Conservation (phyloP, 1,140 invertebrate genomes). For the Ceratina australensis region DNA sequence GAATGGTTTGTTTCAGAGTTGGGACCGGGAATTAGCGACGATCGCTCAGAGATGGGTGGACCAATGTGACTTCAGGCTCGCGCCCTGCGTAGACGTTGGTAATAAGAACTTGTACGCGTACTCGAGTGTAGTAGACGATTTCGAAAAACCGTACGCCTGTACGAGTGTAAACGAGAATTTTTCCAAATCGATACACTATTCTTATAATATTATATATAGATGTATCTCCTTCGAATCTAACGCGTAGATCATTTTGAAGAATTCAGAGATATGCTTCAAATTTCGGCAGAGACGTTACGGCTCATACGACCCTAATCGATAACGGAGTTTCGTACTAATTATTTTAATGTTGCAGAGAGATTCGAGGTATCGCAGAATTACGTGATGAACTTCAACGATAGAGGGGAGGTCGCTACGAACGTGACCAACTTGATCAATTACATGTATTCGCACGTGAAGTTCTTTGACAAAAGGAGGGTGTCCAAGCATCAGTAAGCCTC, state of each 20-base stretch:
- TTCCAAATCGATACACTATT: too few relatives aligned
- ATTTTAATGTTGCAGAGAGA: neutral
- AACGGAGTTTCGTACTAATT: neutral
- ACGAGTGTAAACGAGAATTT: too few relatives aligned
- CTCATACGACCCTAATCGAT: too few relatives aligned
- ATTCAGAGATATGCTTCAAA: too few relatives aligned
- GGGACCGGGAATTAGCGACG: conserved; percentile 54
- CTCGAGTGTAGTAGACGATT: too few relatives aligned
- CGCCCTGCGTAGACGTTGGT: neutral
- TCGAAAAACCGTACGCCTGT: too few relatives aligned
- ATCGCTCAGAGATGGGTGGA: conserved; percentile 62
- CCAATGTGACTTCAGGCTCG: neutral
- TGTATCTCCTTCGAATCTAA: too few relatives aligned
- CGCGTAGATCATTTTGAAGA: too few relatives aligned
- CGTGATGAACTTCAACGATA: too few relatives aligned
- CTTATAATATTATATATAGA: too few relatives aligned
- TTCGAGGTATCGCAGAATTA: neutral
- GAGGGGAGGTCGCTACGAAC: neutral
- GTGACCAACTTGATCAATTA: neutral
- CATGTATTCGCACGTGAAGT: neutral
- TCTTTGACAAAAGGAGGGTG: neutral
- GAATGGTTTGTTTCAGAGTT: conserved; percentile 26
- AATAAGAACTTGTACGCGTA: neutral
- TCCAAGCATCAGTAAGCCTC: neutral
- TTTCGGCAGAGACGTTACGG: too few relatives aligned